Base-by-base conservation (phyloP, 2,113 vertebrate species). In the Dunckerocampus dactyliophorus region DNA sequence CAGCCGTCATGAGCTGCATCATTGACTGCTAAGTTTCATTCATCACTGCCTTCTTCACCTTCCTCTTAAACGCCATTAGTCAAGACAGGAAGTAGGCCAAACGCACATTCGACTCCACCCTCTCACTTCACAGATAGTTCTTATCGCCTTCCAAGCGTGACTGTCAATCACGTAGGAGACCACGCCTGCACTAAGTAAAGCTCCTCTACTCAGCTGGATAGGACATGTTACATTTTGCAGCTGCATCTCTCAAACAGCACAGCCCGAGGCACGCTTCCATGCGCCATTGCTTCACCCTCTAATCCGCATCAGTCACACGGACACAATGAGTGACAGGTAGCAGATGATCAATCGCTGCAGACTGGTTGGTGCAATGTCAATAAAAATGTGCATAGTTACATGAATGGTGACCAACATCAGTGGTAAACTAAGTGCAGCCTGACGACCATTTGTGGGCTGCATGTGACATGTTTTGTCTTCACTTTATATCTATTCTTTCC, bases 171-270 rank as follows among this genome's bases (percentile, higher is more conserved):
- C 46, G 42, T 69, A 0, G 0, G 31, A 68, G 61, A 24, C 68
- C 68, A 24, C 62, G 65, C 67, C 73, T 46, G 42, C 48, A 59
- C 83, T 80, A 70, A 80, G 75, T 74, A 67, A 79, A 82, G 80
- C 62, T 48, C 49, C 63, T 47, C 63, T 31, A 43, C 60, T 60
- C 48, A 79, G 43, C 71, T 84, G 19, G 75, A 74, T 12, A 70
- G 80, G 81, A 79, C 64, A 65, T 74, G 85, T 46, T 77, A 79
- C 16, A 84, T 82, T 76, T 82, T 66, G 70, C 84, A 87, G 67
- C 69, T 78, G 56, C 6, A 11, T 70, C 77, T 74, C 74, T 70
- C 65, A 60, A 65, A 82, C 56, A 72, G 12, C 54, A 42, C 54
- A 20, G 19, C 34, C 54, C 3, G 54, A 56, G 54, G 53, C 53